These are phyloP conservation scores for Setophaga coronata DNA, from an alignment of 2,113 vertebrate genomes.

Conservation along the genomic window DNA sequence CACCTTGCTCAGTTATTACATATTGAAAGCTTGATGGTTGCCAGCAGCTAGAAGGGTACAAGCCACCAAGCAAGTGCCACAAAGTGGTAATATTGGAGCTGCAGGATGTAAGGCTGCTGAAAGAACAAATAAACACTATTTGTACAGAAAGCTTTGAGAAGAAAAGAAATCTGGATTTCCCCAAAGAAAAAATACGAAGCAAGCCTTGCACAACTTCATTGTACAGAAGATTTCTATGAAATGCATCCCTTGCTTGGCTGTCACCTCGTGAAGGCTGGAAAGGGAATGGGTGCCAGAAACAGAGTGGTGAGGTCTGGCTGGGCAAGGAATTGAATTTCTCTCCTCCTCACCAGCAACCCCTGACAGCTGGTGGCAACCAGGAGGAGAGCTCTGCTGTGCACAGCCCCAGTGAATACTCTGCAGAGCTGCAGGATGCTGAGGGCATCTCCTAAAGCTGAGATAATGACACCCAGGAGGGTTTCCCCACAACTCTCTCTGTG, in stretches of 20 bases:
- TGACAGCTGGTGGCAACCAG: neutral
- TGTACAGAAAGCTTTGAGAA: neutral
- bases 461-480: accelerated
- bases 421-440: neutral
- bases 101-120: neutral
- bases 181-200: neutral
- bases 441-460: neutral
- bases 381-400: neutral
- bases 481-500: neutral
- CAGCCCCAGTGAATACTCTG: neutral
- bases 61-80: neutral
- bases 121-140: neutral
- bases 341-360: neutral
- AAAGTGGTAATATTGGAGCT: neutral
- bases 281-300: neutral
- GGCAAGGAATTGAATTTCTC: neutral
- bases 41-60: neutral
- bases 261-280: neutral
- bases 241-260: neutral
- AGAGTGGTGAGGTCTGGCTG: neutral
- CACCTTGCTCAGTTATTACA: conserved; percentile 10
- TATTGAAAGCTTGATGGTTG: neutral
- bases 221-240: neutral
- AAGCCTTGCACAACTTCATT: neutral
- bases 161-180: neutral